Percentiles rank a stretch among this genome's conserved stretches.
Evolutionary conservation across 2,113 vertebrate genomes (phyloP).

Genomic region (Sardina pilchardus): DNA sequence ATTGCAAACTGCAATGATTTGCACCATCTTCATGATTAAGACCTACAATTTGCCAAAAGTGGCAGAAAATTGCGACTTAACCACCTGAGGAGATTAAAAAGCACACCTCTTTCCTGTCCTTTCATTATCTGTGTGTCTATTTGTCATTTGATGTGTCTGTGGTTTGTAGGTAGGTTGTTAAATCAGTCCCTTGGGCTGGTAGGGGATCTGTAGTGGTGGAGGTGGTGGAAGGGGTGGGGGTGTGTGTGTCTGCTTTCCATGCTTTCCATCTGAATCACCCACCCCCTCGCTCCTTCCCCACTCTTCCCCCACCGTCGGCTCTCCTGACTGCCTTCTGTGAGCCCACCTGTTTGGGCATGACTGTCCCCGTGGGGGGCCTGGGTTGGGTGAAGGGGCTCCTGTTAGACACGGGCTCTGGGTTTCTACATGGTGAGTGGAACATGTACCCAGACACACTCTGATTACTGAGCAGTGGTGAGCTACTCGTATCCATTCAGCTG

Average conservation of each 20-base stretch:
- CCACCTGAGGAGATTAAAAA: background rate
- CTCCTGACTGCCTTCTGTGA: background rate
- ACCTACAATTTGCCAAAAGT: background rate
- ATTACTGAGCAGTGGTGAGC: too few species aligned
- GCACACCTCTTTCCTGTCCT: too few species aligned
- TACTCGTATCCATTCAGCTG: too few species aligned
- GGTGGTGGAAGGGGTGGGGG: background rate
- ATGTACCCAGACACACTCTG: too few species aligned
- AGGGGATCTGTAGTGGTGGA: background rate
- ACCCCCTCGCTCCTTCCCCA: background rate
- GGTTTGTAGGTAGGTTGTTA: background rate
- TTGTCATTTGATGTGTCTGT: slow-evolving; percentile 4
- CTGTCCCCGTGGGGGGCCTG: background rate
- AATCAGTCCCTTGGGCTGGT: background rate
- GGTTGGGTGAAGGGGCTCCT: too few species aligned
- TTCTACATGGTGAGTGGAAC: too few species aligned
- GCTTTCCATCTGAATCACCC: background rate
- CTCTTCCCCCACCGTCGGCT: background rate
- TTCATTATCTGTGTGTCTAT: background rate
- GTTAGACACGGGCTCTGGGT: too few species aligned
- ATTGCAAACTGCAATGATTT: background rate
- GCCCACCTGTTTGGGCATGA: background rate
- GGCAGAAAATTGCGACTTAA: background rate
- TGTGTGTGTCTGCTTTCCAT: background rate
- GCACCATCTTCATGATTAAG: background rate